Evolutionary conservation across 92 coral and sea anemone species (phyloP).

Genomic region (Ricordea florida): DNA sequence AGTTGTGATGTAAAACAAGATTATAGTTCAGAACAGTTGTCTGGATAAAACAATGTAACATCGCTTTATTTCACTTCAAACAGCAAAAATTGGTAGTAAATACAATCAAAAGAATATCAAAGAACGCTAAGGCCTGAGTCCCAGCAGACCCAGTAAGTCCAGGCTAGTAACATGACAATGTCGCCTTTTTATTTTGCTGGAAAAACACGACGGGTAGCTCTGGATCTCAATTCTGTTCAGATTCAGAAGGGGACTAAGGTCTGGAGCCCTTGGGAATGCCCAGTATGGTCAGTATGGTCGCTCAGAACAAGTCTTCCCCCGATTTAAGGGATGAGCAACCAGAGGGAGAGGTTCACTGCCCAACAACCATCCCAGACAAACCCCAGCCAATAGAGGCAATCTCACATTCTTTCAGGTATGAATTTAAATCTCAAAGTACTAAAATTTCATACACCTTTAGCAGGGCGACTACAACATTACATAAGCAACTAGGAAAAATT

Average conservation of each 20-base stretch:
- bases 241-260: constrained; percentile 35
- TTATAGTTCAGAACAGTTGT: constrained; percentile 64
- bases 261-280: constrained; percentile 28
- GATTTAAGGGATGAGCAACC: neutral
- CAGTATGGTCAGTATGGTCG: neutral
- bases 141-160: no score
- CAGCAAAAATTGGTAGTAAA: no score
- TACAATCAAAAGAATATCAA: no score
- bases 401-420: neutral
- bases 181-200: no score
- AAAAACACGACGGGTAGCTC: no score
- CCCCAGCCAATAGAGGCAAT: neutral
- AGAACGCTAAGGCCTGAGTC: no score
- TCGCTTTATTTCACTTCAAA: constrained; percentile 62
- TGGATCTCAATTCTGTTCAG: constrained; percentile 52
- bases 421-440: neutral
- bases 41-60: constrained; percentile 58
- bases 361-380: neutral
- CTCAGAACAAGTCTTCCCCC: neutral
- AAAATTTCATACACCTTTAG: neutral
- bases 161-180: no score
- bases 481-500: constrained; percentile 21
- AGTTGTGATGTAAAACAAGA: no score
- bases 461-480: neutral
- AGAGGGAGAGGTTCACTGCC: neutral